Evolutionary conservation across 2,888 invertebrate species (phyloP), one percentile per base, ranked within the genome.

Genomic region (Philopedon plagiatum): DNA sequence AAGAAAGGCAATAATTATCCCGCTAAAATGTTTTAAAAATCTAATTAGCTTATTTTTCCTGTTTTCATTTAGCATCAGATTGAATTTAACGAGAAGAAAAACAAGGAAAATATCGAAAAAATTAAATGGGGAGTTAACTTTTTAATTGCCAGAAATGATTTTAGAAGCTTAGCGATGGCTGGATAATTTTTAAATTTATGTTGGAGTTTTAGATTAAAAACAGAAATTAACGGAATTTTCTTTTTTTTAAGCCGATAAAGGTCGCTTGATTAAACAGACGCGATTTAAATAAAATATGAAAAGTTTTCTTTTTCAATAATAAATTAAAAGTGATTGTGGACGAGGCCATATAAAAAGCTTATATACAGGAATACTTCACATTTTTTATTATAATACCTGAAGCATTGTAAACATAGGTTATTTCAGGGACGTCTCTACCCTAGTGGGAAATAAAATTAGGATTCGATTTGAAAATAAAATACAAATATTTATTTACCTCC

Each of bases 41-140:
- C 60, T 51, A 68, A 68, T 68, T 68, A 68, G 39, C 49, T 61
- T 61, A 61, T 49, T 68, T 68, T 51, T 26, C 67, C 32, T 41
- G 51, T 60, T 68, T 61, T 67, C 67, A 32, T 61, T 61, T 41
- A 61, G 54, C 61, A 68, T 60, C 61, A 61, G 61, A 68, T 68
- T 61, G 60, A 68, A 61, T 68, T 68, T 68, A 54, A 61, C 51
- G 54, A 58, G 58, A 34, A 46, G 39, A 60, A 51, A 60, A 46
- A 46, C 56, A 37, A 29, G 26, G 19, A 54, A 54, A 54, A 58
- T 60, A 67, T 60, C 67, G 51, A 37, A 23, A 68, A 39, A 51
- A 68, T 49, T 68, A 68, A 61, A 68, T 54, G 58, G 58, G 9
- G 37, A 61, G 51, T 58, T 60, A 58, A 68, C 61, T 68, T 68